A percentile compares a stretch with the other conserved stretches of the same genome.
Evolutionary conservation across 1,140 invertebrate species (phyloP).

Genomic region (Phymorhynchus buccinoides): DNA sequence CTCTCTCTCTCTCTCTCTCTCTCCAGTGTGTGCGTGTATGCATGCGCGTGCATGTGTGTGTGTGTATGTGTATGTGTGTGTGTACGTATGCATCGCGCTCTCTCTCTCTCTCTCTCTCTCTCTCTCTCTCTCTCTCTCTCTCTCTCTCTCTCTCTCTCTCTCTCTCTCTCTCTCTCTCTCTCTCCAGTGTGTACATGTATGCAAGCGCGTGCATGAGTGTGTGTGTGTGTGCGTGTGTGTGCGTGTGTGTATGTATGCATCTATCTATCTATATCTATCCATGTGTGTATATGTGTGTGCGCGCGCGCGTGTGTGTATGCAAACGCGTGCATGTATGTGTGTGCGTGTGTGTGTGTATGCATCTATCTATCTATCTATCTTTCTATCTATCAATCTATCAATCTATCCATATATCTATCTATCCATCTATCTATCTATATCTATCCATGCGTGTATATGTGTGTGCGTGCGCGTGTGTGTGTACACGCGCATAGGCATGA

Average conservation of each 20-base stretch:
- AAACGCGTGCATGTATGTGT: background rate
- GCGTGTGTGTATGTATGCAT: background rate
- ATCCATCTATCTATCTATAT: background rate
- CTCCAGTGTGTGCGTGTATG: background rate
- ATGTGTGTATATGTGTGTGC: too few relatives aligned
- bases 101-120: background rate
- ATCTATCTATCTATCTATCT: background rate
- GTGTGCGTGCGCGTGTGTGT: background rate
- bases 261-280: too few relatives aligned
- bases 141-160: background rate
- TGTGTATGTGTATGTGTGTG: constrained; percentile 12
- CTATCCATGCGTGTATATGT: background rate
- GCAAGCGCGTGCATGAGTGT: background rate
- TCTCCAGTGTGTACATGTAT: background rate
- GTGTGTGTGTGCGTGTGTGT: constrained; percentile 19
- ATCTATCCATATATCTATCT: background rate
- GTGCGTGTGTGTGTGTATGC: background rate
- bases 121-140: background rate
- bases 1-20: too few relatives aligned
- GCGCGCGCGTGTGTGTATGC: background rate
- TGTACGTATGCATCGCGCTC: background rate
- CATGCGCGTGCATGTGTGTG: background rate
- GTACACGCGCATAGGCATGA: background rate
- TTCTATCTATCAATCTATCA: too few relatives aligned
- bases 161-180: background rate